Conservation (phyloP, 2,797 vertebrate genomes). For the Lindbergichthys nudifrons region DNA sequence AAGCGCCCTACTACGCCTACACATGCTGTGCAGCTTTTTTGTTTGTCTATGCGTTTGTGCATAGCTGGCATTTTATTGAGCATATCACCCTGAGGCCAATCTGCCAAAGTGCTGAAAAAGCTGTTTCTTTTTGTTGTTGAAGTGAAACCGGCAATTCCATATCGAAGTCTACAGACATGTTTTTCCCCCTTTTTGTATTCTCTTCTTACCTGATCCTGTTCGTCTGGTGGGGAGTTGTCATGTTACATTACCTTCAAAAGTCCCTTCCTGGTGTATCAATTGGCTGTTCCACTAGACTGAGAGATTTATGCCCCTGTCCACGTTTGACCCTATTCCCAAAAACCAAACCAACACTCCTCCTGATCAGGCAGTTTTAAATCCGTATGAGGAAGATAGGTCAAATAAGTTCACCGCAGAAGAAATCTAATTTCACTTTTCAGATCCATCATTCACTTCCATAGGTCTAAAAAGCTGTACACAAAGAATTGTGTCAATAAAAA, state of each 20-base stretch:
- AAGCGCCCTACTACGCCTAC: slow-evolving; percentile 36
- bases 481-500: neutral
- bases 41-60: slow-evolving; percentile 52
- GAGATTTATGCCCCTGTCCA: slow-evolving; percentile 44
- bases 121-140: slow-evolving; percentile 41
- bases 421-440: neutral
- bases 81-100: slow-evolving; percentile 41
- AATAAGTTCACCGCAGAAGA: slow-evolving; percentile 4
- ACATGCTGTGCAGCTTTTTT: slow-evolving; percentile 30
- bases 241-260: slow-evolving; percentile 50
- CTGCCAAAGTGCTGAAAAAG: slow-evolving; percentile 65
- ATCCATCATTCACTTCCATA: neutral
- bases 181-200: neutral
- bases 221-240: slow-evolving; percentile 39
- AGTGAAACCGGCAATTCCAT: slow-evolving; percentile 57
- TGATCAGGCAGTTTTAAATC: slow-evolving; percentile 26
- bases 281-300: slow-evolving; percentile 2
- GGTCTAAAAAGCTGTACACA: neutral
- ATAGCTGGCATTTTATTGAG: slow-evolving; percentile 60
- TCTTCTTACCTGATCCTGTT: slow-evolving; percentile 35
- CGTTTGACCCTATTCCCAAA: slow-evolving; percentile 39
- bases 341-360: neutral
- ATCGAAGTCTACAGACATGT: slow-evolving; percentile 37
- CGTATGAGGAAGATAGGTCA: slow-evolving; percentile 17
- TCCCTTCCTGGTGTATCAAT: slow-evolving; percentile 32